Base-by-base conservation (phyloP, 1,140 invertebrate species). In the Heterodera carotae region DNA sequence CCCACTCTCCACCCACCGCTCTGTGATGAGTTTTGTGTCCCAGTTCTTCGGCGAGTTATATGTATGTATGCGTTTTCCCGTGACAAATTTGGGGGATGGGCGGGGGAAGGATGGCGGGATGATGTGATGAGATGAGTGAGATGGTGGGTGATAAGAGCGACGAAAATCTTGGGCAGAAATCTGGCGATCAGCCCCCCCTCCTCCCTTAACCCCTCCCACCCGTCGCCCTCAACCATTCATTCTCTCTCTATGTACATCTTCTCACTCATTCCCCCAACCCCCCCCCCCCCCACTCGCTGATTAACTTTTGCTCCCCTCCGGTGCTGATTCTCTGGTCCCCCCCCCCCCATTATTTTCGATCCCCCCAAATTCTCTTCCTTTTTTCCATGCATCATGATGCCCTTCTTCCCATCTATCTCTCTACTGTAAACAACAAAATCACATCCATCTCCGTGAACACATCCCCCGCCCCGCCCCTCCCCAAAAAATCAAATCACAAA, bases 221-320 rank as follows among this genome's bases (percentile, higher is more conserved):
- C 48, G 31, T 36, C 43, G 43, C n/a, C n/a, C n/a, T n/a, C n/a
- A n/a, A n/a, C n/a, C n/a, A n/a, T n/a, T n/a, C n/a, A n/a, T n/a
- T n/a, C n/a, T n/a, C n/a, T n/a, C n/a, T n/a, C n/a, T n/a, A n/a
- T n/a, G n/a, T n/a, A n/a, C n/a, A n/a, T n/a, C n/a, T n/a, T n/a
- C n/a, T n/a, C n/a, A n/a, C n/a, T n/a, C n/a, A n/a, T n/a, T 43
- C 48, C 48, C 48, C 12, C 48, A 22, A 18, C 22, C 48, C 48
- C 12, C 48, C 48, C 15, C 48, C 48, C 18, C 48, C 5, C 15
- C 12, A 8, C 48, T 18, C 48, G 31, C 69, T 71, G 43, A 71
- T 71, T 71, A 71, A 71, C 69, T 71, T 71, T 71, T 71, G 34
- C 31, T 53, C 31, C 31, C 36, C 27, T 18, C 18, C 53, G 27